Conservation (phyloP, 2,888 invertebrate species). For the Lepidonotus clava region DNA sequence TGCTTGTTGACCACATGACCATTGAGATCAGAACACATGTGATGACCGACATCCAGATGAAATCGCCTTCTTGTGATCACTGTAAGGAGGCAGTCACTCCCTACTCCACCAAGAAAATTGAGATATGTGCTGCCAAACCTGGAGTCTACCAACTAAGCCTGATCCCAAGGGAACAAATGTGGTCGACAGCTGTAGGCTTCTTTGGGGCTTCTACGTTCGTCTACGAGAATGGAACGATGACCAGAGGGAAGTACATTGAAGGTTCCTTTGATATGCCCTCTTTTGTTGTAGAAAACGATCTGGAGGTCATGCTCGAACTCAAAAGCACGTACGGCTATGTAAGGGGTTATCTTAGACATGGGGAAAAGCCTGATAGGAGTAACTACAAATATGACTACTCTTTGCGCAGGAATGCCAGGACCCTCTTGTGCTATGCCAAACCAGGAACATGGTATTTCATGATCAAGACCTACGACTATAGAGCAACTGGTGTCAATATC, state of each 20-base stretch:
- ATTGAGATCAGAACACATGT: background rate
- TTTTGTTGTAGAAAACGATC: background rate
- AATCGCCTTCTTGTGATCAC: conserved; percentile 8
- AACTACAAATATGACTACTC: conserved; percentile 26
- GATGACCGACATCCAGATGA: background rate
- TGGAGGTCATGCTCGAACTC: background rate
- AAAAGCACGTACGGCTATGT: background rate
- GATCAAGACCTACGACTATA: background rate
- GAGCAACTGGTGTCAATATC: background rate
- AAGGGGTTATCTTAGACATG: background rate
- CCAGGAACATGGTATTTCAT: conserved; percentile 19
- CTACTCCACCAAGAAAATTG: background rate
- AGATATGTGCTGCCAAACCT: background rate
- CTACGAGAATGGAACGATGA: background rate
- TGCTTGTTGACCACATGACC: conserved; percentile 16
- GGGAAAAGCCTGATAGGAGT: background rate
- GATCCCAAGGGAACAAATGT: background rate
- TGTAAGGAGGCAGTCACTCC: background rate
- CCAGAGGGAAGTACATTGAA: no score
- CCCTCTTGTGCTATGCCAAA: background rate
- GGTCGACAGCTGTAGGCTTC: conserved; percentile 1
- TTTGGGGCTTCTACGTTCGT: background rate
- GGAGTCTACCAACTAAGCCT: conserved; percentile 32
- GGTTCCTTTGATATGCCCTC: conserved; percentile 25
- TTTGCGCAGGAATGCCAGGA: background rate